Conservation (phyloP, 2,797 vertebrate genomes). For the Acanthis flammea region DNA sequence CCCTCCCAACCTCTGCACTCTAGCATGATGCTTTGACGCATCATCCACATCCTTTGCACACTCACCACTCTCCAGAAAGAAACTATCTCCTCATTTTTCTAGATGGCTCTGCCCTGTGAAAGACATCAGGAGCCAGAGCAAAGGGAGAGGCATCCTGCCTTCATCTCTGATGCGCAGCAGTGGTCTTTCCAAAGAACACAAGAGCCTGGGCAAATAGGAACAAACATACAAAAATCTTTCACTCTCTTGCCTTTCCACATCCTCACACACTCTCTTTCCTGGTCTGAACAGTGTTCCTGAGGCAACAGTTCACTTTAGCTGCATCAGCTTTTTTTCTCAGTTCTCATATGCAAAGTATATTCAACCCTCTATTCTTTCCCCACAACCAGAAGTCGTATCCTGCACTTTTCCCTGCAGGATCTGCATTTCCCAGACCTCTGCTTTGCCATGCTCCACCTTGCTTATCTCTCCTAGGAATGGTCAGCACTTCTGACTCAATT, state of each 20-base stretch:
- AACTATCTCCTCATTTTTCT: background rate
- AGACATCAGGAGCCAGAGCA: background rate
- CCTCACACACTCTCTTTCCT: accelerated
- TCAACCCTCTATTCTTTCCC: background rate
- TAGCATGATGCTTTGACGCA: accelerated
- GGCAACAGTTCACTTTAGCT: background rate
- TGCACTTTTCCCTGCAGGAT: background rate
- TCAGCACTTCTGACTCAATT: background rate
- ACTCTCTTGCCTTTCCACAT: background rate
- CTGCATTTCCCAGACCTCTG: background rate
- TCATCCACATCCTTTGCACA: too few relatives aligned
- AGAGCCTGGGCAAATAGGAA: background rate
- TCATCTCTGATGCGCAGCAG: background rate
- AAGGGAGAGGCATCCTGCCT: background rate
- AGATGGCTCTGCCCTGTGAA: background rate
- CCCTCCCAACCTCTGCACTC: background rate
- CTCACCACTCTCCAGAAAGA: background rate
- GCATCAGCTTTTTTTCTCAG: background rate
- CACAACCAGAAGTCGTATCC: background rate
- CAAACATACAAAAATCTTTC: background rate
- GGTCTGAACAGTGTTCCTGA: accelerated
- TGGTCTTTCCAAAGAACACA: background rate
- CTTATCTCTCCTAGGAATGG: background rate
- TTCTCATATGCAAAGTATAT: background rate
- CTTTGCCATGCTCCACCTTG: background rate